Evolutionary conservation across 2,888 invertebrate species (phyloP).

Genomic region (Saturnia japonica): DNA sequence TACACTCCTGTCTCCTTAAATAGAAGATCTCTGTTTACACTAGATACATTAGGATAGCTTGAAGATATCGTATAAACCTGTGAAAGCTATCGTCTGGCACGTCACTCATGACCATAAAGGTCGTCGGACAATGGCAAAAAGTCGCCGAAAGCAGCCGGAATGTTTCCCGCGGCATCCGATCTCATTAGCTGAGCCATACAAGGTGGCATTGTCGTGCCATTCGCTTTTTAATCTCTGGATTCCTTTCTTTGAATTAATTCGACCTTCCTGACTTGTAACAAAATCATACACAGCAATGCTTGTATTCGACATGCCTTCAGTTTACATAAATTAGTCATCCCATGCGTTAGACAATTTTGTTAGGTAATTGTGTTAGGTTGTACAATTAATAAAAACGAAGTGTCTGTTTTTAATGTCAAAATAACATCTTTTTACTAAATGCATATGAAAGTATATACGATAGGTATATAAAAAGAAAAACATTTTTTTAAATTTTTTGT

Average conservation of each 20-base stretch:
- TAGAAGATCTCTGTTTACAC: neutral
- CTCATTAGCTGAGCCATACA: conserved; percentile 60
- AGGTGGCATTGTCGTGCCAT: conserved; percentile 41
- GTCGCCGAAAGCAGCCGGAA: conserved; percentile 35
- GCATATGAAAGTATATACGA: too few species aligned
- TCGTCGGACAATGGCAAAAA: conserved; percentile 27
- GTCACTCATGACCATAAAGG: conserved; percentile 19
- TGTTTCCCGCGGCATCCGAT: conserved; percentile 33
- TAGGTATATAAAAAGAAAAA: too few species aligned
- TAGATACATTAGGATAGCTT: neutral
- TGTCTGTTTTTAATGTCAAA: too few species aligned
- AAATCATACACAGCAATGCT: neutral
- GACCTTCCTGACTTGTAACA: conserved; percentile 9
- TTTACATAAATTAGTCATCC: neutral
- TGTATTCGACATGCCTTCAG: neutral
- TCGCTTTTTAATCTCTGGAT: conserved; percentile 22
- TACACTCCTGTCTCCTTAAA: neutral
- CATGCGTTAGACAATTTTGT: too few species aligned
- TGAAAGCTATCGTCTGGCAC: conserved; percentile 2
- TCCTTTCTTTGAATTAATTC: conserved; percentile 7
- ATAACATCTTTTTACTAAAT: too few species aligned
- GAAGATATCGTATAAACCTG: neutral
- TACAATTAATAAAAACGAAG: too few species aligned
- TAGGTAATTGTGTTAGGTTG: too few species aligned
- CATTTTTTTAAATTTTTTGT: too few species aligned